Base-by-base conservation (phyloP, 2,113 vertebrate genomes). In the Equus przewalskii region DNA sequence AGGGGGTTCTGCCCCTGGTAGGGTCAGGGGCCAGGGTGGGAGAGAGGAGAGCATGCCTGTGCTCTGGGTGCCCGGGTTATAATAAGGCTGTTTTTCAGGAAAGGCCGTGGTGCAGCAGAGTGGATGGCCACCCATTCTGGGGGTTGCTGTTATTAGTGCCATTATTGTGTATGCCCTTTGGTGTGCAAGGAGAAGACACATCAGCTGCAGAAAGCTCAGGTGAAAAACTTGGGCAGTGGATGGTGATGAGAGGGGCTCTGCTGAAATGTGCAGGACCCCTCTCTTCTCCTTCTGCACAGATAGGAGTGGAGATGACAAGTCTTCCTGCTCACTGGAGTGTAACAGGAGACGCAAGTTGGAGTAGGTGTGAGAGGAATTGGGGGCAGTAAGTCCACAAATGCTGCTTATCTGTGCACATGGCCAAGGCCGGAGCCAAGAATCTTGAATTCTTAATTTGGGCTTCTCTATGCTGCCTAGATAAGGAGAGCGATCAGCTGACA, bases 81-180 rank as follows among this genome's bases (percentile, higher is more conserved):
- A 58, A n/a, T 6, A 13, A 18, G 12, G 18, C 19, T 10, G 1
- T 73, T 44, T 58, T 24, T 4, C 60, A 82, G 75, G 83, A 73
- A 24, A 24, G 6, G 7, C 0, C 1, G 3, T 0, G 2, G 41
- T 1, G 3, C 0, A 0, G 22, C 5, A 5, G 12, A 3, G 0
- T 3, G 0, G 0, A 11, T 0, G 9, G 10, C 0, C 0, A 21
- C 15, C 1, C 9, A 0, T 36, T 16, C 0, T 1, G 51, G 1
- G 0, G 8, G 0, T 3, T 10, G 0, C 0, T 21, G 36, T 0
- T 54, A 54, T 54, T 54, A 54, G 14, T 54, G 51, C 51, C 30
- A 1, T 5, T 36, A 2, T 11, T 14, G 4, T n/a, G 8, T 16
- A 3, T 30, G 41, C 26, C 3, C 4, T 11, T 67, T 2, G 0